Conservation (phyloP, 1,140 invertebrate species). For the Berghia stephanieae region DNA sequence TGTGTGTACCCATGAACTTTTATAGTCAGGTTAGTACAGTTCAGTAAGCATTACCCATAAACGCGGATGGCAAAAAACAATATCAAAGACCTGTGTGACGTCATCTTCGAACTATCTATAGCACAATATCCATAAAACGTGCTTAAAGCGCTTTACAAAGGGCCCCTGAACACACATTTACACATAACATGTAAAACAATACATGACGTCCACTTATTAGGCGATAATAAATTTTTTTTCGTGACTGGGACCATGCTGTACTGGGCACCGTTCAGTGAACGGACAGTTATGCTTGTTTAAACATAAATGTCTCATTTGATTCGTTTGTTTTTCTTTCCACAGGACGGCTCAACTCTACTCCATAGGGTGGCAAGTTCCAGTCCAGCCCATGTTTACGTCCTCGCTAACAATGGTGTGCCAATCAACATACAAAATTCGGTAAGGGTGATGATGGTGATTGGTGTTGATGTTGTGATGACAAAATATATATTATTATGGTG, state of each 20-base stretch:
- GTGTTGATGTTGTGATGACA: too few relatives aligned
- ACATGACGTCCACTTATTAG: background rate
- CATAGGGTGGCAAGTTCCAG: conserved; percentile 40
- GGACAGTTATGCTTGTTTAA: too few relatives aligned
- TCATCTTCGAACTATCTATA: too few relatives aligned
- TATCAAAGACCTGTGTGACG: too few relatives aligned
- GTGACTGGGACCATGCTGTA: background rate
- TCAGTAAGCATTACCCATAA: too few relatives aligned
- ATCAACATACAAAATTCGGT: conserved; percentile 54
- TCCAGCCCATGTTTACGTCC: conserved; percentile 42
- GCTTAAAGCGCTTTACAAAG: too few relatives aligned
- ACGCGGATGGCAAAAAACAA: too few relatives aligned
- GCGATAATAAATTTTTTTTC: background rate
- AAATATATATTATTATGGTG: too few relatives aligned
- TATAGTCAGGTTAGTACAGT: too few relatives aligned
- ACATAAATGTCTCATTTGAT: background rate
- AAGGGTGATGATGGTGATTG: conserved; percentile 29
- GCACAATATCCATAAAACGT: too few relatives aligned
- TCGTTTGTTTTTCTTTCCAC: conserved; percentile 14
- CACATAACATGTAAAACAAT: background rate
- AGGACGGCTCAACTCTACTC: conserved; percentile 49
- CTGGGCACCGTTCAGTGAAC: background rate
- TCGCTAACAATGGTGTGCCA: conserved; percentile 45
- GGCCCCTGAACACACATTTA: background rate
- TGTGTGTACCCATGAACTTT: too few relatives aligned